Evolutionary conservation across 2,888 invertebrate genomes (phyloP), one percentile per base, ranked within the genome.

Genomic region (Dusona sp.): DNA sequence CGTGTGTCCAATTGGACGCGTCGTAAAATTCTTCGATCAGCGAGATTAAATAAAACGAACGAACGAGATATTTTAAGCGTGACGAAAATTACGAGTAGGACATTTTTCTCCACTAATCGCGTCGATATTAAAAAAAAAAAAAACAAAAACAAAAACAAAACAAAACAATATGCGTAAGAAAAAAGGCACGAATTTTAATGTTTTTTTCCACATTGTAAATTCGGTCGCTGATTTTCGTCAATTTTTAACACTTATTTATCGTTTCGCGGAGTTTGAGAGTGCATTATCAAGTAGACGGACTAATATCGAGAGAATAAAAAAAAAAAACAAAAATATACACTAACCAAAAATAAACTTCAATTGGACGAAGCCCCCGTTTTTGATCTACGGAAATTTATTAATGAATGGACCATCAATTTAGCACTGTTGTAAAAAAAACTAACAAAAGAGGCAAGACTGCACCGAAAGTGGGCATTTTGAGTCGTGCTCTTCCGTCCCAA

Each of bases 1-100:
- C 38, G 29, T 33, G 70, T n/a, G 73, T 33, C 25, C 29, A 48
- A 72, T 79, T 85, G 29, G 48, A 51, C 75, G 79, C 79, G 75
- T 48, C 65, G 67, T 77, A 22, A 16, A 42, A 51, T 48, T 13
- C 22, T 42, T 64, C 85, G 45, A 77, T 73, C 70, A 42, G 22
- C 38, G 42, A n/a, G n/a, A 29, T 36, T 42, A 73, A 45, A 51
- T 36, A 42, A 38, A 48, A 72, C 36, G 9, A 6, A 19, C 42
- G 36, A 45, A 45, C 57, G 29, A 16, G 25, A 42, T 51, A 54
- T 68, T 54, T 68, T 29, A 51, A 13, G 48, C 64, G 13, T 70
- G 33, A 54, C 19, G 42, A 54, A 57, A 38, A 57, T 4, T 45
- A 29, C 22, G 25, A 61, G 25, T 64, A 48, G 25, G n/a, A 65